A percentile compares a stretch with the other conserved stretches of the same genome.
These are phyloP conservation scores for Tiliqua scincoides DNA, from an alignment of 2,113 vertebrate genomes.

Conservation along the genomic window DNA sequence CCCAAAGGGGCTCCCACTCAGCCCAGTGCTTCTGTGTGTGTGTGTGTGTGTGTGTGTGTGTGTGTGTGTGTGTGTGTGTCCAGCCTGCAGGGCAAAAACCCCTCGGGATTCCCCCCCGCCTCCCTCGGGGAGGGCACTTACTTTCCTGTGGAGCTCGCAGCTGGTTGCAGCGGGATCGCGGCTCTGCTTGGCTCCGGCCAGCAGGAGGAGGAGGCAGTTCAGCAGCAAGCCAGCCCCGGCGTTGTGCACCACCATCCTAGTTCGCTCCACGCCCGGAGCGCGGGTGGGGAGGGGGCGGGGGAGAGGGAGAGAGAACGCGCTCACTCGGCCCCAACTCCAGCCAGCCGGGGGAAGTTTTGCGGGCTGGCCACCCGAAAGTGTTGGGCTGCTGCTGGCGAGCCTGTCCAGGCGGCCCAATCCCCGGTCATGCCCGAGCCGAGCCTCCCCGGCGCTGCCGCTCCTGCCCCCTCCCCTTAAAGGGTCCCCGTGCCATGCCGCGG, in stretches of 20 bases:
- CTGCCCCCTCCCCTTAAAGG: constrained; percentile 44
- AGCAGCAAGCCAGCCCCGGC: constrained; percentile 27
- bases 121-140: constrained; percentile 20
- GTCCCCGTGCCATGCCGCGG: constrained; percentile 7
- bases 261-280: not conserved
- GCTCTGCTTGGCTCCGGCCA: constrained; percentile 24
- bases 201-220: constrained; percentile 45
- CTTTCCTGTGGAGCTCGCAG: constrained; percentile 31
- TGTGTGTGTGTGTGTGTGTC: too few species aligned
- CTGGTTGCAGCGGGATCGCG: not conserved
- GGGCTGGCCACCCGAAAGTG: too few species aligned
- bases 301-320: not conserved
- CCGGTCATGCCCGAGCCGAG: not conserved
- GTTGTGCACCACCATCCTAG: constrained; percentile 16
- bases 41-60: too few species aligned
- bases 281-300: not conserved
- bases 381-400: not conserved
- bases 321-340: not conserved
- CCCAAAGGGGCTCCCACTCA: too few species aligned
- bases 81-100: not conserved
- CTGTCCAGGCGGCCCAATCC: not conserved
- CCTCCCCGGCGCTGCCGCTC: not conserved
- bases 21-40: too few species aligned
- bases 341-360: not conserved
- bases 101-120: not conserved